Conservation (phyloP, 2,113 vertebrate genomes). For the Mormyrus iriodes region DNA sequence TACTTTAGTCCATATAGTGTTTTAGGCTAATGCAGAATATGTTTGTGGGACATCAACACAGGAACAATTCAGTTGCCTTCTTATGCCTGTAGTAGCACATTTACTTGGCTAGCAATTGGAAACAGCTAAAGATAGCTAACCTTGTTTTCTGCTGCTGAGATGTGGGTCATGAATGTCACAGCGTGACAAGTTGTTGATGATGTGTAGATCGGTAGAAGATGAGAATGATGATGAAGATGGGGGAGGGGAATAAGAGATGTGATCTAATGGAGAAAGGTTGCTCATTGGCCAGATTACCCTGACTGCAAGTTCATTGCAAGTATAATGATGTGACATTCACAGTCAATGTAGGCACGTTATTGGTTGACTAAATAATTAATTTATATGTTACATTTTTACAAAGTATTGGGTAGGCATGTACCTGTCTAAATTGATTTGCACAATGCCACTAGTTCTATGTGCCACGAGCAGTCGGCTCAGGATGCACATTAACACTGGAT, state of each 20-base stretch:
- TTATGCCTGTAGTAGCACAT: neutral
- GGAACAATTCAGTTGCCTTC: neutral
- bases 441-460: neutral
- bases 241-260: too few species aligned
- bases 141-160: neutral
- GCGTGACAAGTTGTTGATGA: neutral
- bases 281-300: neutral
- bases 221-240: neutral
- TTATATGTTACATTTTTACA: neutral
- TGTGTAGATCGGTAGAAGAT: neutral
- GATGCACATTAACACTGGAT: slow-evolving; percentile 31
- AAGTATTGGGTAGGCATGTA: neutral
- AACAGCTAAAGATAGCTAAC: neutral
- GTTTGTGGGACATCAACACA: neutral
- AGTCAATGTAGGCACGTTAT: neutral
- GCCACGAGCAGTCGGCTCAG: slow-evolving; percentile 14
- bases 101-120: neutral
- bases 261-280: neutral
- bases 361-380: neutral
- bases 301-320: neutral
- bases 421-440: neutral
- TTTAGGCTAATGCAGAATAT: neutral
- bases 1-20: neutral
- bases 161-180: neutral
- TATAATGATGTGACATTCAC: neutral